Conservation (phyloP, 2,113 vertebrate genomes). For the Glaucidium brasilianum region DNA sequence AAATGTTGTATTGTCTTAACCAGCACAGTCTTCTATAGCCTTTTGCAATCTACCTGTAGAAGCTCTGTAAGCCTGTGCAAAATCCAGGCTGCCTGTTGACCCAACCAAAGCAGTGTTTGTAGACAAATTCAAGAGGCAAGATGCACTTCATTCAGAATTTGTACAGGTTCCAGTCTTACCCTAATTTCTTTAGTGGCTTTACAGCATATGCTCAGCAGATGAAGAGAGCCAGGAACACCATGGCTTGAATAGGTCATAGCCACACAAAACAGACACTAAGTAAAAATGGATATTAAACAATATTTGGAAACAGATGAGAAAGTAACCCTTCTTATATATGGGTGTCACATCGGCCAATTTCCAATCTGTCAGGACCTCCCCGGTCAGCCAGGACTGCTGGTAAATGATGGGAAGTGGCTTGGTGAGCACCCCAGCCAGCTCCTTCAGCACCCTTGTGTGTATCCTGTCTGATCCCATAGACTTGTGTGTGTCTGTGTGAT, state of each 20-base stretch:
- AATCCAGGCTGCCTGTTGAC: neutral
- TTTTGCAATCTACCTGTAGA: neutral
- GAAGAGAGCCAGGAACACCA: neutral
- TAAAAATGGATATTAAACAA: neutral
- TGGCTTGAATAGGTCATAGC: neutral
- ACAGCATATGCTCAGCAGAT: fast-evolving
- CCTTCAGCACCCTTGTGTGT: no score
- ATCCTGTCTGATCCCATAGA: no score
- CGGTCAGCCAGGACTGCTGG: no score
- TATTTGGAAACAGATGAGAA: neutral
- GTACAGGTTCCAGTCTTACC: neutral
- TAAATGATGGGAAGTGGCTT: no score
- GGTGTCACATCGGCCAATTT: no score
- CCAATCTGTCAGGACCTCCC: no score
- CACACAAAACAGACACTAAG: neutral
- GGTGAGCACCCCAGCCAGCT: no score
- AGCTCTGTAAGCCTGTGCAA: neutral
- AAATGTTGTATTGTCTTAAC: neutral
- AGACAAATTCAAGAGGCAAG: neutral
- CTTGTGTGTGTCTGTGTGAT: no score
- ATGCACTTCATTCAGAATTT: neutral
- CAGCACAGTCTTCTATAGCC: neutral
- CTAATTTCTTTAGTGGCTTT: neutral
- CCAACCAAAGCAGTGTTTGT: neutral
- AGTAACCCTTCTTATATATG: neutral